A percentile compares a stretch with the other conserved stretches of the same genome.
phyloP scores from a whole-genome alignment of 1,140 invertebrate species.

The Aphaenogaster rudis region DNA sequence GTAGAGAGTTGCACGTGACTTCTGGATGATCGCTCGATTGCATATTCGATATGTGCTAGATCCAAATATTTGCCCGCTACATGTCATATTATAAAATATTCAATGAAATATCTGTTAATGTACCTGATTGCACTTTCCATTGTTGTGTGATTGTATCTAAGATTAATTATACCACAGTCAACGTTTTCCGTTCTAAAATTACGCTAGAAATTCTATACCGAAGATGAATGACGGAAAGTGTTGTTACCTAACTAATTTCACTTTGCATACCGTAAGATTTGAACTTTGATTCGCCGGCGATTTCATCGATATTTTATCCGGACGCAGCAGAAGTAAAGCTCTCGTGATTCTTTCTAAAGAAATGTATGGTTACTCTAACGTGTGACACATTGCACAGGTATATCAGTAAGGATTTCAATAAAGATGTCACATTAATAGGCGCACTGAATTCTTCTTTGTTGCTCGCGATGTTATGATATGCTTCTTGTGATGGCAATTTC shows the following conservation, averaged over 20 bases:
- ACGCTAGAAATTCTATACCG: neutral
- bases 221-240: slow-evolving; percentile 29
- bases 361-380: slow-evolving; percentile 16
- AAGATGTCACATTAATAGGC: neutral
- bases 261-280: neutral
- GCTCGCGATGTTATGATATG: neutral
- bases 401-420: slow-evolving; percentile 23
- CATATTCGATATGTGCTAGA: slow-evolving; percentile 4
- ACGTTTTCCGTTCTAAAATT: neutral
- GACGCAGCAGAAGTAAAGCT: neutral
- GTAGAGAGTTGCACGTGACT: slow-evolving; percentile 40
- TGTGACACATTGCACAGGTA: slow-evolving; percentile 59
- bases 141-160: neutral
- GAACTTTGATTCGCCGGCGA: slow-evolving; percentile 31
- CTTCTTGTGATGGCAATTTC: neutral
- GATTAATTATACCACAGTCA: neutral
- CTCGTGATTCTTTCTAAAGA: neutral
- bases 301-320: slow-evolving; percentile 21
- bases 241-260: slow-evolving; percentile 30
- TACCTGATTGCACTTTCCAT: neutral
- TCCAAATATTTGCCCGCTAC: neutral
- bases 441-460: neutral
- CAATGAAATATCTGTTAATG: neutral
- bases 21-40: slow-evolving; percentile 26
- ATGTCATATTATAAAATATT: neutral